Base-by-base conservation (phyloP, 2,888 invertebrate species). In the Hanleya hanleyi region DNA sequence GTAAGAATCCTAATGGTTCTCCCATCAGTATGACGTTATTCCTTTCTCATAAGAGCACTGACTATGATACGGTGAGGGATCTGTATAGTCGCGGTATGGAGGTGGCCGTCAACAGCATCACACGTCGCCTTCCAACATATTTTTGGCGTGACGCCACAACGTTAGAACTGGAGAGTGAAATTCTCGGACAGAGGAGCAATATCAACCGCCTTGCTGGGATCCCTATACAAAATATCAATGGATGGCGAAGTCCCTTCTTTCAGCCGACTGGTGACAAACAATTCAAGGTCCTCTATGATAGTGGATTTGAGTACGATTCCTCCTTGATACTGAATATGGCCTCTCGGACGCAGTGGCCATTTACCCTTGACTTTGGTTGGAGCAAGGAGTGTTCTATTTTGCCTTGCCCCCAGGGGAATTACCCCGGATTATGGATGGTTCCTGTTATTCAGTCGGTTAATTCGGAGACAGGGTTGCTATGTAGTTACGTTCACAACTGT, bases 41-140 rank as follows among this genome's bases (percentile, higher is more conserved):
- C 92, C 96, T 98, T 73, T 97, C 97, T 67, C 98, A 99, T 91
- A 97, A 98, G 92, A 99, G 98, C 97, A 99, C 98, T 71, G 97
- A 98, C 92, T 99, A 99, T 92, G 95, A 96, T 91, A 96, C 97
- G 93, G 98, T 99, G 75, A 97, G 98, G 92, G 96, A 97, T 92
- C 93, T 99, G 79, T 97, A 97, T 92, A 93, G 97, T 81, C 94
- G 94, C 88, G 86, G 86, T 1, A 83, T 84, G 81, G 86, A 86
- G 93, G 96, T 99, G 92, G 98, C 98, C 81, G 97, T 97, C 80
- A 98, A 99, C 92, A 97, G 98, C 83, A 95, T 99, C 90, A 90
- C 91, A 1, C 86, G 86, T 67, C 79, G 75, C n/a, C 73, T 6
- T 97, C 97, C 1, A 96, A 97, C 75, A 97, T 97, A 89, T 97